Evolutionary conservation across 2,888 invertebrate species (phyloP).

Genomic region (Drosophila borborema): DNA sequence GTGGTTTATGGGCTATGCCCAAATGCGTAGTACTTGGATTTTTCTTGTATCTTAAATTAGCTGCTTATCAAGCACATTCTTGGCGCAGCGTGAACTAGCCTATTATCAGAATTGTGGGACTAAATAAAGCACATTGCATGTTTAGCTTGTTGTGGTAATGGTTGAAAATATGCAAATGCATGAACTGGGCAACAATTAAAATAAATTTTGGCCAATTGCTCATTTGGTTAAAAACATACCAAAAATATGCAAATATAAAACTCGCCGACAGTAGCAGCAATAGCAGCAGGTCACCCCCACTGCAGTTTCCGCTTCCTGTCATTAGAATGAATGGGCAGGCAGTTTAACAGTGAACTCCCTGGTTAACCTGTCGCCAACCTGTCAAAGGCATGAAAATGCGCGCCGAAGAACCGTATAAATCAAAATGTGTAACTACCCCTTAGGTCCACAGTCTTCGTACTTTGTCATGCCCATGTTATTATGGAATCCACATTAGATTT

Average conservation of each 20-base stretch:
- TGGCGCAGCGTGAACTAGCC: constrained; percentile 72
- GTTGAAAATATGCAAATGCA: constrained; percentile 64
- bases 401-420: constrained; percentile 79
- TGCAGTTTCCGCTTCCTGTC: constrained; percentile 75
- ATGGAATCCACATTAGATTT: constrained; percentile 80
- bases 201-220: constrained; percentile 79
- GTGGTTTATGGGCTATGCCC: constrained; percentile 70
- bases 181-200: constrained; percentile 66
- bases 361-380: constrained; percentile 71
- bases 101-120: constrained; percentile 54
- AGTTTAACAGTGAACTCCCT: constrained; percentile 38
- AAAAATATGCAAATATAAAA: constrained; percentile 67
- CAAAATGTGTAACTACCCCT: constrained; percentile 71
- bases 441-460: constrained; percentile 44
- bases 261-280: constrained; percentile 43
- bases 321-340: constrained; percentile 54
- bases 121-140: constrained; percentile 54
- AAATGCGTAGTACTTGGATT: constrained; percentile 27
- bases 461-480: constrained; percentile 77
- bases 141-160: constrained; percentile 12
- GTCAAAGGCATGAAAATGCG: constrained; percentile 82
- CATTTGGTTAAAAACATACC: constrained; percentile 72
- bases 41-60: constrained; percentile 69
- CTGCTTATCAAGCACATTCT: constrained; percentile 75
- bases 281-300: constrained; percentile 44